Evolutionary conservation across 1,140 invertebrate genomes (phyloP), one percentile per base, ranked within the genome.

Genomic region (Lasioglossum albipes): DNA sequence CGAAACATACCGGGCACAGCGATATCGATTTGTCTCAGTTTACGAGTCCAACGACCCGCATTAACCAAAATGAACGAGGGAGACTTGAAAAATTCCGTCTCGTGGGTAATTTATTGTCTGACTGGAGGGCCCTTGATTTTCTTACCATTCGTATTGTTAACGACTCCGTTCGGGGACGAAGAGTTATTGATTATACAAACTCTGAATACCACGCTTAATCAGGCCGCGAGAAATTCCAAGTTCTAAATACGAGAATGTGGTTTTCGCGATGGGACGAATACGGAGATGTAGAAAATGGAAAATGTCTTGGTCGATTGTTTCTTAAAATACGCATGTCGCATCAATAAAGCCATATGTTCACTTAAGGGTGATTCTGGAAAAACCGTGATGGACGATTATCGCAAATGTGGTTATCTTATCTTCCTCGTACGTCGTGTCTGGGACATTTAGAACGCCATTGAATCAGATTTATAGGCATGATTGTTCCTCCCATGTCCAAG

Each of bases 401-500:
- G 81, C 84, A 81, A 71, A 81, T 81, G 77, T 52, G 64, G 74
- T 85, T 85, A 85, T 85, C 84, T 85, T 85, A 85, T 85, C 84
- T 75, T 27, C 7, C 41, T 75, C 66, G 52, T 76, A 69, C 74
- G 57, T 57, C 69, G 41, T 13, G 71, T 76, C 74, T 59, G 70
- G 69, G 36, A 75, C 64, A 66, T 70, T 75, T 80, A 59, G 59
- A 78, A 82, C 54, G 84, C 83, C 75, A 82, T 82, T 83, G 65
- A 85, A 65, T 85, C 70, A 57, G 67, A 85, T 84, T 85, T 85
- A 85, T 84, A 71, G 31, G 52, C 71, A 85, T 78, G 75, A 85
- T 85, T 49, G 75, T 79, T 78, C 71, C 61, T 75, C 49, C 66
- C 20, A 7, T 59, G 81, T 62, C 74, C 75, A 22, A 71, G 82